Percentiles rank a stretch among this genome's conserved stretches.
Conservation (phyloP, 2,888 invertebrate genomes). For the Celastrina argiolus region DNA sequence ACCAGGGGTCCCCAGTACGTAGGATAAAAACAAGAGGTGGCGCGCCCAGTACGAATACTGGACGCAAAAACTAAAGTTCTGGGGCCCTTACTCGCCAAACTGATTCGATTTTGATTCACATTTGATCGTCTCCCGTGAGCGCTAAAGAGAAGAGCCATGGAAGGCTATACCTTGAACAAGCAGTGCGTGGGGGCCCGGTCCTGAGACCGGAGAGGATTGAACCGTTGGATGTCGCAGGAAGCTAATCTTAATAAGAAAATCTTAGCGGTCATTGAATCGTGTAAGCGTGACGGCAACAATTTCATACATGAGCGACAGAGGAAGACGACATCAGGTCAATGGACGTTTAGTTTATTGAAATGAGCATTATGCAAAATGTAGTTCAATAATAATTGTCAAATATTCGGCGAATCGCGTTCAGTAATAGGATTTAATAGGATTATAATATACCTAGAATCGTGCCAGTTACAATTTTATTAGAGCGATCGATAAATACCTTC, state of each 20-base stretch:
- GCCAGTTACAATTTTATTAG: constrained; percentile 1
- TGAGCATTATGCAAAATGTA: not conserved
- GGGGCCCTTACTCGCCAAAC: too few species aligned
- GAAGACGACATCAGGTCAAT: not conserved
- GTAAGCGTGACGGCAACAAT: not conserved
- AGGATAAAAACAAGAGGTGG: too few species aligned
- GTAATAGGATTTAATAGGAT: not conserved
- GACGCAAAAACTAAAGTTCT: too few species aligned
- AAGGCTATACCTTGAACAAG: too few species aligned
- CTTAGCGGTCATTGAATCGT: not conserved
- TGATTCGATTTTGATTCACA: too few species aligned
- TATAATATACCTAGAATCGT: not conserved
- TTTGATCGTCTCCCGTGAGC: too few species aligned
- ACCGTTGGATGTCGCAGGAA: not conserved
- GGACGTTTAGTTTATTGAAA: not conserved
- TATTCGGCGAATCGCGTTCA: not conserved
- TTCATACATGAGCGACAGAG: not conserved
- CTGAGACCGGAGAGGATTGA: not conserved
- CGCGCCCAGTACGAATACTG: too few species aligned
- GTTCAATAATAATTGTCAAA: not conserved
- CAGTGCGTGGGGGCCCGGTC: too few species aligned
- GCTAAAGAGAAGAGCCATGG: too few species aligned
- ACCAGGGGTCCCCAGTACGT: too few species aligned
- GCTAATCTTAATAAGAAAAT: not conserved
- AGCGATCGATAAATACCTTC: not conserved